These are phyloP conservation scores for Drosophila nikananu DNA, from an alignment of 1,140 invertebrate species.

Conservation along the genomic window DNA sequence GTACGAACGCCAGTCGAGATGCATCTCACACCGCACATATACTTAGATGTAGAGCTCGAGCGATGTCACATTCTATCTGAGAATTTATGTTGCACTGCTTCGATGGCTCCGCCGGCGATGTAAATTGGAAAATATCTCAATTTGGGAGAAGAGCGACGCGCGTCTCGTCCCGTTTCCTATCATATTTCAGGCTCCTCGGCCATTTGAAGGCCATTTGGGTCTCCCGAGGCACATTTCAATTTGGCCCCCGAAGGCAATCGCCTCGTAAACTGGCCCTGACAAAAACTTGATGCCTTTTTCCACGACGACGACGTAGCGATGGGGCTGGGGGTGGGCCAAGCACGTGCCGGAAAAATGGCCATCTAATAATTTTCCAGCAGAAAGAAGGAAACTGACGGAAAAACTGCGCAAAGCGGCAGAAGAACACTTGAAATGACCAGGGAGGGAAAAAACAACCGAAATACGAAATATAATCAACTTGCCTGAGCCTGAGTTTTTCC, in stretches of 20 bases:
- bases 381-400: slow-evolving; percentile 28
- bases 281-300: slow-evolving; percentile 60
- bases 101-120: slow-evolving; percentile 19
- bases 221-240: slow-evolving; percentile 76
- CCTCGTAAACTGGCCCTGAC: slow-evolving; percentile 63
- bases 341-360: slow-evolving; percentile 72
- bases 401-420: slow-evolving; percentile 50
- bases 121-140: slow-evolving; percentile 47
- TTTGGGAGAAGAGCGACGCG: slow-evolving; percentile 16
- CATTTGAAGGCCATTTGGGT: slow-evolving; percentile 31
- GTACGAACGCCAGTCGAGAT: slow-evolving; percentile 11
- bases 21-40: not conserved
- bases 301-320: not conserved
- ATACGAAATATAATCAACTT: slow-evolving; percentile 67
- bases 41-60: not conserved
- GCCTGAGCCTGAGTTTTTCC: slow-evolving; percentile 7
- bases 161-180: slow-evolving; percentile 3
- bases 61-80: slow-evolving; percentile 28
- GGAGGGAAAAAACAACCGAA: slow-evolving; percentile 18
- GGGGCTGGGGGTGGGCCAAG: slow-evolving; percentile 9
- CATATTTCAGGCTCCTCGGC: slow-evolving; percentile 48
- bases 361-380: slow-evolving; percentile 70
- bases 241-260: slow-evolving; percentile 64
- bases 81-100: slow-evolving; percentile 46
- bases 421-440: slow-evolving; percentile 55